These are phyloP conservation scores for Centropristis striata DNA, from an alignment of 2,113 vertebrate genomes.

Conservation along the genomic window DNA sequence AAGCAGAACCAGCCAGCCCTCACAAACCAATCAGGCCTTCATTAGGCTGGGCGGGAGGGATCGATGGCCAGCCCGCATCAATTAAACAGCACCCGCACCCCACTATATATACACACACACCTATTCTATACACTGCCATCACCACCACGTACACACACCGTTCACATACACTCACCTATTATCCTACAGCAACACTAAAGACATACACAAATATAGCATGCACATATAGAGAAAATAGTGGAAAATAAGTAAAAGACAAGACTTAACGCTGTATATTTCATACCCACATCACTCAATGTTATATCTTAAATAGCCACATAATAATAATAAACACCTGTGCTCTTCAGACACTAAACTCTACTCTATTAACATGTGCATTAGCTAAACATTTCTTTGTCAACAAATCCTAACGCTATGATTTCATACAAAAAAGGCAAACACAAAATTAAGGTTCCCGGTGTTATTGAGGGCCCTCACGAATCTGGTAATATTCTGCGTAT, in stretches of 20 bases:
- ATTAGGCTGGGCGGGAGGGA: slow-evolving; percentile 88
- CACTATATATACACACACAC: slow-evolving; percentile 60
- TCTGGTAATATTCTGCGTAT: neutral
- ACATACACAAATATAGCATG: slow-evolving; percentile 10
- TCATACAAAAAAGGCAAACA: neutral
- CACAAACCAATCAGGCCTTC: slow-evolving; percentile 91
- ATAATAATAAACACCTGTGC: neutral
- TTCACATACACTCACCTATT: slow-evolving; percentile 15
- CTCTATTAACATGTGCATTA: neutral
- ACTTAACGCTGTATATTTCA: neutral
- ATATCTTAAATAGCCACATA: neutral
- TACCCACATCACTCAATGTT: neutral
- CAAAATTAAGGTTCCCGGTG: neutral
- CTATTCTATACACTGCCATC: slow-evolving; percentile 52
- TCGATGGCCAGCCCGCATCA: slow-evolving; percentile 89
- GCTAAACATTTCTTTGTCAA: neutral
- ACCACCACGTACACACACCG: slow-evolving; percentile 15
- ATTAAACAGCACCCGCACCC: slow-evolving; percentile 86
- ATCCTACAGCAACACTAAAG: neutral
- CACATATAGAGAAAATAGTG: neutral
- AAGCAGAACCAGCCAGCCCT: slow-evolving; percentile 90
- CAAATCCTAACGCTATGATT: neutral
- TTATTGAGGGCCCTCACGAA: neutral
- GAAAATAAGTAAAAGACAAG: neutral
- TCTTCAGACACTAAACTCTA: neutral